Conservation (phyloP, 2,113 vertebrate species). For the Dipodomys stephensi region DNA sequence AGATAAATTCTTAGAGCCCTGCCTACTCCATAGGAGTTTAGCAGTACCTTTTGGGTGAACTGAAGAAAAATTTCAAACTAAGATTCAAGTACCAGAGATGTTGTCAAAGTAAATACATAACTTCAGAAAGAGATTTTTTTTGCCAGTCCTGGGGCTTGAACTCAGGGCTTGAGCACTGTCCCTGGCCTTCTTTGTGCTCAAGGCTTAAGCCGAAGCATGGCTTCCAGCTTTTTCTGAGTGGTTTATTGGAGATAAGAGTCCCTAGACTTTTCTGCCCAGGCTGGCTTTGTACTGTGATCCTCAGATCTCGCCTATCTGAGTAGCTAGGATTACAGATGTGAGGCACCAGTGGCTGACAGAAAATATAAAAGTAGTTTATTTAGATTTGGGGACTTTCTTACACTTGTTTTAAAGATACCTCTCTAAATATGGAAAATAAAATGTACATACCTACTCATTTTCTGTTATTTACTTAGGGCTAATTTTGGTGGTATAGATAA, state of each 20-base stretch:
- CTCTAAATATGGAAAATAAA: not conserved
- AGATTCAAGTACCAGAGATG: not conserved
- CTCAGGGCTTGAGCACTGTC: no score
- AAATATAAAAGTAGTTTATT: not conserved
- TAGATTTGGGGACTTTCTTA: not conserved
- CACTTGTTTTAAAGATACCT: not conserved
- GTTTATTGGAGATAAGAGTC: no score
- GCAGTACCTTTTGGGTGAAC: not conserved
- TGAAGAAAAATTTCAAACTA: constrained; percentile 16
- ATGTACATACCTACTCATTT: not conserved
- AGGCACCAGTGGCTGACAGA: not conserved
- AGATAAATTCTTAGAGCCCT: not conserved
- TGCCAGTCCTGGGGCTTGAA: no score
- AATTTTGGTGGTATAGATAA: not conserved
- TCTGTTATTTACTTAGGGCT: not conserved
- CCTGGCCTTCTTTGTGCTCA: no score
- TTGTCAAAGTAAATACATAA: not conserved
- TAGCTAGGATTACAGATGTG: no score
- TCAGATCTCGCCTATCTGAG: no score
- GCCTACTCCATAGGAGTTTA: not conserved
- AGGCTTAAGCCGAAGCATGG: no score
- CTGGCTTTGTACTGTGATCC: no score
- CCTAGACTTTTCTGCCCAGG: no score
- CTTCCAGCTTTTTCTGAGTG: no score
- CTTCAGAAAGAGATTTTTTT: not conserved